These are phyloP conservation scores for Tipula unca DNA, from an alignment of 2,888 invertebrate genomes.

Conservation along the genomic window DNA sequence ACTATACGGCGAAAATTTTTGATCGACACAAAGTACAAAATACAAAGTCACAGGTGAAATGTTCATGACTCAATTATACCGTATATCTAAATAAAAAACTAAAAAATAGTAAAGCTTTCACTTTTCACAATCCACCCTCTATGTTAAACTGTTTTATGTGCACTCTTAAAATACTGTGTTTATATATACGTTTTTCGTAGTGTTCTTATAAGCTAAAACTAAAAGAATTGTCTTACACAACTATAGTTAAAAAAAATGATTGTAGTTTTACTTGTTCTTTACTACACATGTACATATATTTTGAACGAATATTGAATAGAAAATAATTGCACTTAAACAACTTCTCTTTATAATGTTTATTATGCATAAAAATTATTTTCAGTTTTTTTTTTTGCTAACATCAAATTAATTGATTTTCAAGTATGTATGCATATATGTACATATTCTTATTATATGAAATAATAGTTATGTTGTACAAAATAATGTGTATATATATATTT, in stretches of 20 bases:
- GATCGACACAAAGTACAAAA: background rate
- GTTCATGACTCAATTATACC: background rate
- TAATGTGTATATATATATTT: background rate
- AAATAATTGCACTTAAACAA: background rate
- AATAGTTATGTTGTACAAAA: background rate
- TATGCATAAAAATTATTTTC: background rate
- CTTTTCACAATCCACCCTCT: background rate
- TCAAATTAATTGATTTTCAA: background rate
- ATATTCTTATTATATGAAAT: too few species aligned
- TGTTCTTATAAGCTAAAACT: background rate
- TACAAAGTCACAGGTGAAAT: background rate
- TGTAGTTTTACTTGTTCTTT: background rate
- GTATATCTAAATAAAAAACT: background rate
- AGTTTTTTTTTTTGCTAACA: background rate
- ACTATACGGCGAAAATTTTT: background rate
- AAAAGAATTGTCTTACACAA: background rate
- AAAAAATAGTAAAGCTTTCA: background rate
- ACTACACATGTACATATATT: background rate
- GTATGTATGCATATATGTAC: background rate
- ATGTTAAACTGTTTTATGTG: background rate
- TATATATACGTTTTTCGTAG: background rate
- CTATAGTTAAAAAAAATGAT: background rate
- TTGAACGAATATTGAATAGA: background rate
- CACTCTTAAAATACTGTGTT: background rate
- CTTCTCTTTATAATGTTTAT: background rate